These are phyloP conservation scores for Alloplasta piceator DNA, from an alignment of 2,888 invertebrate genomes.

Conservation along the genomic window DNA sequence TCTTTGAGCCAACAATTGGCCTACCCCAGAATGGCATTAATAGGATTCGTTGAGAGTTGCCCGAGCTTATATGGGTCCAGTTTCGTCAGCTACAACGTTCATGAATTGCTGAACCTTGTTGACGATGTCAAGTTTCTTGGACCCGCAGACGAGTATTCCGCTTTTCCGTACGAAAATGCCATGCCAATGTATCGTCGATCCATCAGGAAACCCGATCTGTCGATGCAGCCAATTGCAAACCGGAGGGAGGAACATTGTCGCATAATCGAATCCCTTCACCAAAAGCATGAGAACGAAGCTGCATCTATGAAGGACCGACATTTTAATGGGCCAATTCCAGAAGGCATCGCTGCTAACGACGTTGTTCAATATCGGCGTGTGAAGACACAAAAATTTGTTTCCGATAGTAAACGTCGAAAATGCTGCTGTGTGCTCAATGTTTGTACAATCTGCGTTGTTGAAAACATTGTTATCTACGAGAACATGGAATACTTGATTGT, in stretches of 20 bases:
- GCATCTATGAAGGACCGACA: neutral
- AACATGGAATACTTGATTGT: neutral
- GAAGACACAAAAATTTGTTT: neutral
- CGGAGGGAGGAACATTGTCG: slow-evolving; percentile 13
- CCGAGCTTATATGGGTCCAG: neutral
- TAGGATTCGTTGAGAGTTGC: slow-evolving; percentile 9
- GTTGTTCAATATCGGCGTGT: slow-evolving; percentile 19
- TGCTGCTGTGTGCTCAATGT: slow-evolving; percentile 28
- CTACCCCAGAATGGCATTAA: slow-evolving; percentile 28
- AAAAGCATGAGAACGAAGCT: neutral
- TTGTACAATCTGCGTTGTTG: slow-evolving; percentile 9
- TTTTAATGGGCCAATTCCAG: slow-evolving; percentile 4
- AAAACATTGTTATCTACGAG: slow-evolving; percentile 11
- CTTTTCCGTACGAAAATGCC: slow-evolving; percentile 40
- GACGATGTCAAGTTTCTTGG: slow-evolving; percentile 34
- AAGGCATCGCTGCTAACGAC: neutral
- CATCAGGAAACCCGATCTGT: slow-evolving; percentile 11
- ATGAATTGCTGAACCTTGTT: slow-evolving; percentile 36
- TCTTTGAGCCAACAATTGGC: neutral
- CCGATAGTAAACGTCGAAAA: slow-evolving; percentile 1
- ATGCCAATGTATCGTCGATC: slow-evolving; percentile 19
- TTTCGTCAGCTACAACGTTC: slow-evolving; percentile 34
- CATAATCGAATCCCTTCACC: neutral
- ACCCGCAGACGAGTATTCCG: slow-evolving; percentile 23
- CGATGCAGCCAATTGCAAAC: slow-evolving; percentile 30